Evolutionary conservation across 1,140 invertebrate genomes (phyloP), one percentile per base, ranked within the genome.

Genomic region (Listronotus oregonensis): DNA sequence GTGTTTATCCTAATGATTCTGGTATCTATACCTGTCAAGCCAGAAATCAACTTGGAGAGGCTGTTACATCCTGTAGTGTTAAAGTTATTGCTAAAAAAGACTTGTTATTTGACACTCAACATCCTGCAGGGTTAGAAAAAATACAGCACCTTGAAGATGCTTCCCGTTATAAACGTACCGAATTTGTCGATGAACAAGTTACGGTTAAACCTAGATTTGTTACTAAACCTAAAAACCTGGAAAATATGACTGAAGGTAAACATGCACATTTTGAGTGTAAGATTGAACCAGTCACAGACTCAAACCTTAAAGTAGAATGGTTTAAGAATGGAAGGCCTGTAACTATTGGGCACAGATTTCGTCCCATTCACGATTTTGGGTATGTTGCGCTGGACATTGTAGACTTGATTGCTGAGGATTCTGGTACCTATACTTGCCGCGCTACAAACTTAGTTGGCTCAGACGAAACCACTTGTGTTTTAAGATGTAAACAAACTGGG

Each of bases 191-290:
- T 74, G 93, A 96, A 81, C 84, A 89, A 42, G 86, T 94, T 7
- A 90, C 88, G 70, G 85, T 93, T 7, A 90, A 87, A 73, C 94
- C 94, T 0, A 85, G 85, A 66, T 96, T 96, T 79, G 80, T 95
- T 3, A 93, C 91, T 0, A 89, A 92, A 75, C 91, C 93, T 6
- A 95, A 95, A 78, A 92, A 86, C 54, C 84, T 92, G 55, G 90
- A 90, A 68, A 90, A 92, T 72, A 86, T 97, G 39, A 83, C 88
- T 60, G 97, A 99, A 84, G 90, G 94, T 46, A 89, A 95, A 70
- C 91, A 95, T 73, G 94, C 95, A 54, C 96, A 99, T 76, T 99
- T 99, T 82, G 97, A 99, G 83, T 96, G 95, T 77, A 97, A 97
- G 81, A 83, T 98, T 12, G 95, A 97, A 81, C 95, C 95, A n/a